phyloP scores from a whole-genome alignment of 1,140 invertebrate genomes.

The Heterodera schachtii region DNA sequence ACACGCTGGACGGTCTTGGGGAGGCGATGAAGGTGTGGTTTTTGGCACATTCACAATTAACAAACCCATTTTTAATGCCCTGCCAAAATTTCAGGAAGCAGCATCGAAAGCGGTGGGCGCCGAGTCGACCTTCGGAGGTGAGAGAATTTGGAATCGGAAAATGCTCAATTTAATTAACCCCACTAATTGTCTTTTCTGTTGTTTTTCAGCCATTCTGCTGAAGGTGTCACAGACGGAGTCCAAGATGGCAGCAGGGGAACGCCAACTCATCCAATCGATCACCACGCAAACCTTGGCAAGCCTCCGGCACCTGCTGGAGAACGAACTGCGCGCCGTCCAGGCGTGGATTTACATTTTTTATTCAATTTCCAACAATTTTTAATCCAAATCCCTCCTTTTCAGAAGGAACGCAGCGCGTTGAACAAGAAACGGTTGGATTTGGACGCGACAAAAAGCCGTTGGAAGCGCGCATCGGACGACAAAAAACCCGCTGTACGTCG shows the following conservation, averaged over 20 bases:
- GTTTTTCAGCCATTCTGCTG: constrained; percentile 74
- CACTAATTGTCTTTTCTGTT: neutral
- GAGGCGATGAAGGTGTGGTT: constrained; percentile 76
- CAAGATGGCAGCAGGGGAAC: constrained; percentile 82
- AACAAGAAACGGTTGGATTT: too few species aligned
- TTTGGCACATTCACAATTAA: neutral
- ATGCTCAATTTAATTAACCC: constrained; percentile 66
- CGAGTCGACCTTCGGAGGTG: constrained; percentile 79
- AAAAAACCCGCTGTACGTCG: too few species aligned
- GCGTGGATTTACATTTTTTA: neutral
- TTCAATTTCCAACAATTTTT: too few species aligned
- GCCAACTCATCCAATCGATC: constrained; percentile 81
- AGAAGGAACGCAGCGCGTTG: too few species aligned
- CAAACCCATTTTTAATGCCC: neutral
- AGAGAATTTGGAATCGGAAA: constrained; percentile 4
- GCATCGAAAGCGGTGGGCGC: constrained; percentile 84
- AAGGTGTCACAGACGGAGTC: constrained; percentile 87
- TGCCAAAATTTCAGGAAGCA: constrained; percentile 72
- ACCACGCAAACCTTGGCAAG: constrained; percentile 83
- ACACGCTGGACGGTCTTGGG: constrained; percentile 84
- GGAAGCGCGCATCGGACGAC: too few species aligned
- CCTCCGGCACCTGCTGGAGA: constrained; percentile 65
- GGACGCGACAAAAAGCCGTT: too few species aligned
- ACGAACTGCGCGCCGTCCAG: too few species aligned
- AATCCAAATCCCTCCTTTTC: too few species aligned